Percentiles rank a stretch among this genome's conserved stretches.
phyloP scores from a whole-genome alignment of 1,140 invertebrate genomes.

The Achatina immaculata region DNA sequence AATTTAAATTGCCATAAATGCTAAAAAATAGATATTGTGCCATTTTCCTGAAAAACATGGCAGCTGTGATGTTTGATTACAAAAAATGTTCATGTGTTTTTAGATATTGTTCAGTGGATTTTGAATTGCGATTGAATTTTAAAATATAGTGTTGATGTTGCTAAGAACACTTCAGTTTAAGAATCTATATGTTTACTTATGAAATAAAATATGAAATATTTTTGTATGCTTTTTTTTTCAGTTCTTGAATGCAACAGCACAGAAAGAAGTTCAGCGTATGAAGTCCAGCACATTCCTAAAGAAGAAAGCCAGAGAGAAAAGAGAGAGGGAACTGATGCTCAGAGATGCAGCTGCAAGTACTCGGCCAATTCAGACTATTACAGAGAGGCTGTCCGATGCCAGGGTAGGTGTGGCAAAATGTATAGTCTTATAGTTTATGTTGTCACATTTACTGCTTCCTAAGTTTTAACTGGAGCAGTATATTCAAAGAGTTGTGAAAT shows the following conservation, averaged over 20 bases:
- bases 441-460: neutral
- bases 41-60: no score
- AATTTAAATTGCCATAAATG: no score
- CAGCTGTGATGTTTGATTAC: no score
- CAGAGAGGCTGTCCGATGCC: constrained; percentile 63
- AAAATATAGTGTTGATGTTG: no score
- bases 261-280: constrained; percentile 66
- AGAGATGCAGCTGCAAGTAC: constrained; percentile 30
- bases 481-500: neutral
- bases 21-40: no score
- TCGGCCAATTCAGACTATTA: constrained; percentile 59
- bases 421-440: neutral
- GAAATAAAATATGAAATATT: no score
- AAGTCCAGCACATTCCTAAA: constrained; percentile 59
- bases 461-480: neutral
- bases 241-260: constrained; percentile 60
- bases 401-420: constrained; percentile 43
- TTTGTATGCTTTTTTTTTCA: constrained; percentile 34
- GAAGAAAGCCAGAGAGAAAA: constrained; percentile 52
- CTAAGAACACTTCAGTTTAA: no score
- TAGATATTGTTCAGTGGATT: no score
- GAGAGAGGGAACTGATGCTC: neutral
- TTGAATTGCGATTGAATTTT: no score
- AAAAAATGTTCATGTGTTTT: no score
- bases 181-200: neutral